Evolutionary conservation across 2,113 vertebrate genomes (phyloP).

Genomic region (Numenius arquata): DNA sequence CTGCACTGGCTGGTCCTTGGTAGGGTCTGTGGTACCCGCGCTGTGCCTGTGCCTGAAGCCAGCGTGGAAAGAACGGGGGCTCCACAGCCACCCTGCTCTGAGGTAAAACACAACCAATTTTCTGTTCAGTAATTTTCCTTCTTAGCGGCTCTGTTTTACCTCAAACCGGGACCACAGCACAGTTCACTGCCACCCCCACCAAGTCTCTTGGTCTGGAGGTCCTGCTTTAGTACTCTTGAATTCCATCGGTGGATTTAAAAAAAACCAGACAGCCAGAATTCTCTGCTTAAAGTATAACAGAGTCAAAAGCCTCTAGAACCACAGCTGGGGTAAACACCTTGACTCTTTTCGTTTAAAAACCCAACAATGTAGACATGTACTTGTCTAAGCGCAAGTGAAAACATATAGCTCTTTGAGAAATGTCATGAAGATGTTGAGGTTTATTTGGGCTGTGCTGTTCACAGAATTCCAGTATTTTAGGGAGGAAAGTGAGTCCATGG

Average conservation of each 20-base stretch:
- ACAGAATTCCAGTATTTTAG: neutral
- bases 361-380: neutral
- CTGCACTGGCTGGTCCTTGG: neutral
- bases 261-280: neutral
- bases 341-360: neutral
- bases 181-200: neutral
- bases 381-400: neutral
- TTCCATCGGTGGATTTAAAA: neutral
- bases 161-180: neutral
- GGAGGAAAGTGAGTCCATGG: neutral
- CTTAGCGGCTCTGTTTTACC: neutral
- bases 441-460: neutral
- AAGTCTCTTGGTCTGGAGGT: neutral
- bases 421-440: neutral
- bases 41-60: neutral
- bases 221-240: neutral
- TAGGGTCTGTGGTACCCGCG: neutral
- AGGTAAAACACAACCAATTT: neutral
- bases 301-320: neutral
- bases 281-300: neutral
- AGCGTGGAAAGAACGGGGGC: rapidly evolving
- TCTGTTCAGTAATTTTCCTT: neutral
- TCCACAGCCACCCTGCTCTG: neutral
- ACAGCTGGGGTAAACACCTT: neutral
- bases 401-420: neutral